Conservation (phyloP, 1,140 invertebrate species). For the Platorchestia sp. region DNA sequence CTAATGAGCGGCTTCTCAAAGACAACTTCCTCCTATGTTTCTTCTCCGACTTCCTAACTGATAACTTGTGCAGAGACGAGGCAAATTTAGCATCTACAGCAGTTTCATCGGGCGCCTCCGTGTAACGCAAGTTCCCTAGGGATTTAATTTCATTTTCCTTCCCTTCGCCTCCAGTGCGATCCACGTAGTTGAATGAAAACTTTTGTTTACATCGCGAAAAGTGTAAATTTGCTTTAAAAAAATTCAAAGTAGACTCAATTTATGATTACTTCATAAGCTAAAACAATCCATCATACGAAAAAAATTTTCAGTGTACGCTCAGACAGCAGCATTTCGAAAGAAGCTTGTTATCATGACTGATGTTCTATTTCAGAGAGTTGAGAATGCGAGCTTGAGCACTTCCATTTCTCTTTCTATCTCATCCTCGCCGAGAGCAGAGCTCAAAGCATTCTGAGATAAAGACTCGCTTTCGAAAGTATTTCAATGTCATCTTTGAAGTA, state of each 20-base stretch:
- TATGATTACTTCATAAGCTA: neutral
- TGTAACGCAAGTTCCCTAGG: neutral
- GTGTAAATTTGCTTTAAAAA: neutral
- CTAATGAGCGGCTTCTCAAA: slow-evolving; percentile 38
- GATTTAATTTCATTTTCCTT: neutral
- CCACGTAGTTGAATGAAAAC: neutral
- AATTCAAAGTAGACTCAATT: neutral
- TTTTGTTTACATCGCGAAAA: neutral
- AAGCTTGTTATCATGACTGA: neutral
- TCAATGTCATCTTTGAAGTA: slow-evolving; percentile 9
- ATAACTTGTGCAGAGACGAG: neutral
- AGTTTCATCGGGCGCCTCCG: neutral
- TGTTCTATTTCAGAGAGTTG: neutral
- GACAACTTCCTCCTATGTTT: slow-evolving; percentile 31
- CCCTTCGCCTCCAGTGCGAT: neutral
- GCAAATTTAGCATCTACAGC: neutral
- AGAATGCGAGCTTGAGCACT: neutral
- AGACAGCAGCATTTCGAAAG: neutral
- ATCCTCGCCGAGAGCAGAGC: neutral
- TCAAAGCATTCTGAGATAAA: neutral
- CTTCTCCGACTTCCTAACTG: neutral
- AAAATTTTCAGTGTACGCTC: neutral
- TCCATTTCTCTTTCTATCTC: neutral
- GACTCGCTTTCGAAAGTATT: neutral
- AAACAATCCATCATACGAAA: neutral